These are phyloP conservation scores for Pongo pygmaeus DNA, from an alignment of 2,113 vertebrate genomes.

Conservation along the genomic window DNA sequence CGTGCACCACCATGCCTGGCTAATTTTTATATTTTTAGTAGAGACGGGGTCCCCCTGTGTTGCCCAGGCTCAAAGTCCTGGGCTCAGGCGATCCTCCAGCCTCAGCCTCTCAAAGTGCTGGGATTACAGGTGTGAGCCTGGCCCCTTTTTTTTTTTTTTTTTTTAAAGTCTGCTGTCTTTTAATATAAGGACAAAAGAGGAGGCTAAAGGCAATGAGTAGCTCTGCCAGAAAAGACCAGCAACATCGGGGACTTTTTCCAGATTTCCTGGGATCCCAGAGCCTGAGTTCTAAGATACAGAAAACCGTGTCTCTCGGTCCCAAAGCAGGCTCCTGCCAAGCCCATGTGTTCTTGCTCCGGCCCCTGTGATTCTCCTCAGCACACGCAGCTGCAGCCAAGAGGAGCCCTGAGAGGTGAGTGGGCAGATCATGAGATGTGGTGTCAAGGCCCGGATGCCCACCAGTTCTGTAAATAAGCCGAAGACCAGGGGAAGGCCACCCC, in stretches of 20 bases:
- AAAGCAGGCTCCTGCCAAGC: not conserved
- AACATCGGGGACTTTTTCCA: not conserved
- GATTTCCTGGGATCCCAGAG: not conserved
- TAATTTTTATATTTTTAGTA: too few relatives aligned
- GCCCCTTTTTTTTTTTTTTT: too few relatives aligned
- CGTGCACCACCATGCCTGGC: too few relatives aligned
- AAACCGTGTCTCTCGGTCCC: not conserved
- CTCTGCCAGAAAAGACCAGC: not conserved
- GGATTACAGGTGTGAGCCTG: too few relatives aligned
- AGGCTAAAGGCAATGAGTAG: not conserved
- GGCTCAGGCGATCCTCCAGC: too few relatives aligned
- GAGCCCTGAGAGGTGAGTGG: not conserved
- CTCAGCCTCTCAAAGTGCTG: too few relatives aligned
- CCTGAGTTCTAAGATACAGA: not conserved
- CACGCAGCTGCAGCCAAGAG: not conserved
- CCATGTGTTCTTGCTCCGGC: accelerated
- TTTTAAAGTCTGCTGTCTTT: not conserved
- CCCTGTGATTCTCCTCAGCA: too few relatives aligned
- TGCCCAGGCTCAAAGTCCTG: too few relatives aligned
- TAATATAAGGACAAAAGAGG: not conserved
- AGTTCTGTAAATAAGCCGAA: not conserved
- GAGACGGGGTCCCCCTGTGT: too few relatives aligned
- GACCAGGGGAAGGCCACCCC: not conserved
- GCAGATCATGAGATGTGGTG: accelerated
- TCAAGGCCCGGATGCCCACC: not conserved